Base-by-base conservation (phyloP, 2,888 invertebrate genomes). In the Melieria crassipennis region DNA sequence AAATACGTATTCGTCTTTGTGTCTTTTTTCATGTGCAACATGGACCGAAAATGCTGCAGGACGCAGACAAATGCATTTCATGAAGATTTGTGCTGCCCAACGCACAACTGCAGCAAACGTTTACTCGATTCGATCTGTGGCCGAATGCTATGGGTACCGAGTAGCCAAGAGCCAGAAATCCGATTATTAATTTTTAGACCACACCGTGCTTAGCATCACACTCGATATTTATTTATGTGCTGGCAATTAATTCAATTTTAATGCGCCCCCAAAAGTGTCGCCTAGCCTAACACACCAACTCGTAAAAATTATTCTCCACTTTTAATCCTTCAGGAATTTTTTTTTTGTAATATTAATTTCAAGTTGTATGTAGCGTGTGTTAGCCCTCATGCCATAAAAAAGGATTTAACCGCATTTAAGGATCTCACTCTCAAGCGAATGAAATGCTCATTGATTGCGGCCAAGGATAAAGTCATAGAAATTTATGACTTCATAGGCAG, bases 381-480 rank as follows among this genome's bases (percentile, higher is more conserved):
- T 70, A 16, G 30, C 30, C 30, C 30, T 30, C 30, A 65, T 64
- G 46, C 46, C 13, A 16, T 10, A 56, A 11, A 57, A 72, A 69
- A 72, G 72, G 72, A 72, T 69, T 72, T 72, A 58, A 64, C 45
- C 63, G 55, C 57, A 69, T 30, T 30, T 30, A 30, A 70, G 43
- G 6, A 52, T 16, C 30, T 10, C 43, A 30, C 30, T 30, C 30
- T 30, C 30, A 48, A 10, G 5, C 42, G 50, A 45, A 64, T 64
- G 6, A 66, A 63, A 57, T 57, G 52, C 77, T 75, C 79, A 77
- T 75, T 77, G 80, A 80, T 81, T 73, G 73, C 67, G 71, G 67
- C 64, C 68, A 72, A 74, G 80, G 83, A 83, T 82, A 82, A 82
- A 78, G 81, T 81, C 81, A 79, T 75, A 76, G 78, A 79, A 78